Conservation (phyloP, 2,888 invertebrate species). For the Tricholauxania praeusta region DNA sequence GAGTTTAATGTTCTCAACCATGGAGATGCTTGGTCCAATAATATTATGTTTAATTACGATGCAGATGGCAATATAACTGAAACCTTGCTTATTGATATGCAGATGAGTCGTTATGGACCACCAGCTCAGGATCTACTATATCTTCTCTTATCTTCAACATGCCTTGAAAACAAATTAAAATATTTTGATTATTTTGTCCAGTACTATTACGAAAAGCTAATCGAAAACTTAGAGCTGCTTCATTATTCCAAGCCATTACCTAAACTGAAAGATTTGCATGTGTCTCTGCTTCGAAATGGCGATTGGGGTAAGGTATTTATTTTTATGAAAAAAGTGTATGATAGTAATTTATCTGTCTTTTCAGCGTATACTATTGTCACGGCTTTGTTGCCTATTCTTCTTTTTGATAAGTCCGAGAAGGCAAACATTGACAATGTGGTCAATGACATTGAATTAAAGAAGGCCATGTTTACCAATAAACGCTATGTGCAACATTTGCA, state of each 20-base stretch:
- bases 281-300: slow-evolving; percentile 51
- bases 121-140: slow-evolving; percentile 63
- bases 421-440: slow-evolving; percentile 54
- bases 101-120: slow-evolving; percentile 61
- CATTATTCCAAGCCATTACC: slow-evolving; percentile 55
- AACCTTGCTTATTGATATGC: slow-evolving; percentile 60
- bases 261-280: slow-evolving; percentile 54
- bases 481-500: slow-evolving; percentile 52
- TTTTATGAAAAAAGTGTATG: not conserved
- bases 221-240: slow-evolving; percentile 53
- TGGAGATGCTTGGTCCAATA: slow-evolving; percentile 64
- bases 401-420: slow-evolving; percentile 54
- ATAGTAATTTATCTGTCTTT: not conserved
- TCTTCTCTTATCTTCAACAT: slow-evolving; percentile 57
- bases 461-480: slow-evolving; percentile 47
- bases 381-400: slow-evolving; percentile 49
- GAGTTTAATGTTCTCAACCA: slow-evolving; percentile 58
- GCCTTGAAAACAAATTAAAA: slow-evolving; percentile 53
- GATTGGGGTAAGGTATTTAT: slow-evolving; percentile 55
- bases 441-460: slow-evolving; percentile 48
- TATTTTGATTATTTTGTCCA: slow-evolving; percentile 60
- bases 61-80: slow-evolving; percentile 49
- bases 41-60: slow-evolving; percentile 62
- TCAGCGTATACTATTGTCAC: slow-evolving; percentile 51
- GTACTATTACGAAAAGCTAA: slow-evolving; percentile 56